Evolutionary conservation across 2,888 invertebrate genomes (phyloP).

Genomic region (Troilus luridus): DNA sequence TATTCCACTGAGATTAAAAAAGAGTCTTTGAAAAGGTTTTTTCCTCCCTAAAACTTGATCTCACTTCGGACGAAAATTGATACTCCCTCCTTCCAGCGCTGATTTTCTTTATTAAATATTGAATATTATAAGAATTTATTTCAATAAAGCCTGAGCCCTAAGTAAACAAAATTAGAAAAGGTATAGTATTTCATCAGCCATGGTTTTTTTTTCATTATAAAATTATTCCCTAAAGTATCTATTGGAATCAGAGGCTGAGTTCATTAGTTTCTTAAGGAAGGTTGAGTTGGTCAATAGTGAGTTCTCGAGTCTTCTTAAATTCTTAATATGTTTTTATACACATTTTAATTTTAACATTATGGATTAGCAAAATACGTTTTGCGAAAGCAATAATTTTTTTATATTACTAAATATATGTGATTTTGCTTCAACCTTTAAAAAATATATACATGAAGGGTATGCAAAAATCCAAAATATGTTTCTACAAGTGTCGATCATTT

Average conservation of each 20-base stretch:
- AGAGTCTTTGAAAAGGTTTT: background rate
- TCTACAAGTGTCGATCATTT: too few species aligned
- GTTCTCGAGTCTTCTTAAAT: too few species aligned
- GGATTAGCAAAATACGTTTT: too few species aligned
- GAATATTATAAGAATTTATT: slow-evolving; percentile 16
- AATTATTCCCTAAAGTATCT: background rate
- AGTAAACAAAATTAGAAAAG: background rate
- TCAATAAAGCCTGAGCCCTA: background rate
- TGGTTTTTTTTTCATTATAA: background rate
- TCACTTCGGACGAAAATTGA: slow-evolving; percentile 23
- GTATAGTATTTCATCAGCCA: background rate
- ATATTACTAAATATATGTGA: too few species aligned
- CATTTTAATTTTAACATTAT: too few species aligned
- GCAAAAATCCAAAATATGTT: too few species aligned
- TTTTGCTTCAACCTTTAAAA: too few species aligned
- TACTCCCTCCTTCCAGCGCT: background rate
- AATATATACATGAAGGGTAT: too few species aligned
- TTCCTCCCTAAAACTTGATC: background rate
- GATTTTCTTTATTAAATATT: slow-evolving; percentile 36
- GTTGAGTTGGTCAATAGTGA: too few species aligned
- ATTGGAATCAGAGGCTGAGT: background rate
- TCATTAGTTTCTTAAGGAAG: too few species aligned
- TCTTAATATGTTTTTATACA: too few species aligned
- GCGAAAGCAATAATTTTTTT: too few species aligned
- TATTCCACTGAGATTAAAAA: background rate